phyloP scores from a whole-genome alignment of 2,797 vertebrate species.

The Clarias platycephalus region DNA sequence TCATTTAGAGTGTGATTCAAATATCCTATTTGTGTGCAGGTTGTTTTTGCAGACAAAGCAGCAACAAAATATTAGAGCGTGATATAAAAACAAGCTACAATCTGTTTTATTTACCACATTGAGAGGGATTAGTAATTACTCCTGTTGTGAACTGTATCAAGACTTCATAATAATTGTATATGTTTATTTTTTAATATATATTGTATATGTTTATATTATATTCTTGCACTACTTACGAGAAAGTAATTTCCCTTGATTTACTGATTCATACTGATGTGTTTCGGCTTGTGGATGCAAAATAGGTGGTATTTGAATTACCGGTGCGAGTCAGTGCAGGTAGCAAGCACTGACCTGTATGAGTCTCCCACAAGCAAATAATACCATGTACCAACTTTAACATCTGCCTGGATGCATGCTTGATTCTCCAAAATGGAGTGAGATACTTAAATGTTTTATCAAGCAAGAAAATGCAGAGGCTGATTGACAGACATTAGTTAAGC shows the following conservation, averaged over 20 bases:
- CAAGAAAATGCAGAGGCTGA: not conserved
- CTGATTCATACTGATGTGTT: not conserved
- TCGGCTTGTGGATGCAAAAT: conserved; percentile 13
- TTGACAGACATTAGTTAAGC: not conserved
- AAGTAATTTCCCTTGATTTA: not conserved
- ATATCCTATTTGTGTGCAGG: not conserved
- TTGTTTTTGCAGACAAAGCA: not conserved
- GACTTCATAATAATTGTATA: not conserved
- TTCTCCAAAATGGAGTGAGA: not conserved
- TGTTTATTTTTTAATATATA: not conserved
- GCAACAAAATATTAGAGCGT: not conserved
- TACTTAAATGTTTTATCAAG: not conserved
- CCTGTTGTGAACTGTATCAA: no score
- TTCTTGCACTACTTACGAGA: not conserved
- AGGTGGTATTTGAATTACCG: not conserved
- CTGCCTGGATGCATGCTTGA: not conserved
- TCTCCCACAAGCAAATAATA: not conserved
- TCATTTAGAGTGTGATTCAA: not conserved
- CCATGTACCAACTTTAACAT: not conserved
- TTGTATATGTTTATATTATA: no score
- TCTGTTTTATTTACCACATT: not conserved
- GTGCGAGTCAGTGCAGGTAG: not conserved
- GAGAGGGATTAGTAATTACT: not conserved
- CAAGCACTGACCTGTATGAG: conserved; percentile 14
- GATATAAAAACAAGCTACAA: not conserved